Percentiles rank a stretch among this genome's conserved stretches.
Evolutionary conservation across 2,888 invertebrate genomes (phyloP).

Genomic region (Desoria tigrina): DNA sequence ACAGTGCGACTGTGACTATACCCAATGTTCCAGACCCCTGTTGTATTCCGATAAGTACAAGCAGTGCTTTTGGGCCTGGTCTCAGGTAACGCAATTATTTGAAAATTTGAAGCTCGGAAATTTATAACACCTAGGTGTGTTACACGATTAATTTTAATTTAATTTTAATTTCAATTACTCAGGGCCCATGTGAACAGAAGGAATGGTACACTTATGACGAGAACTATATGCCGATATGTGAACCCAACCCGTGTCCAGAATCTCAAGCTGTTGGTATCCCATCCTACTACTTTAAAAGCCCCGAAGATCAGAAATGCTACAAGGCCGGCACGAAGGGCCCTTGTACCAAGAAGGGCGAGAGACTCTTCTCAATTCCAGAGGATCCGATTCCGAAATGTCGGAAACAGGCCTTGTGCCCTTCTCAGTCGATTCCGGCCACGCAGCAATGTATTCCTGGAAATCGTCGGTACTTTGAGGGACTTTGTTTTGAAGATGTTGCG

Average conservation of each 20-base stretch:
- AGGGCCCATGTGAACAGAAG: constrained; percentile 45
- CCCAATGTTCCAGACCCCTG: constrained; percentile 47
- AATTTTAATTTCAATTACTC: not conserved
- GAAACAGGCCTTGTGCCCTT: constrained; percentile 38
- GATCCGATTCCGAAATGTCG: constrained; percentile 51
- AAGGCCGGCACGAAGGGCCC: constrained; percentile 38
- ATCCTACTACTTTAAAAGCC: not conserved
- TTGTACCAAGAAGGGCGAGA: constrained; percentile 37
- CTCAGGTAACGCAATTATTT: constrained; percentile 48
- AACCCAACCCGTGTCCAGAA: constrained; percentile 36
- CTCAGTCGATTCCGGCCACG: constrained; percentile 40
- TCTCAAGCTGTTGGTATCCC: not conserved
- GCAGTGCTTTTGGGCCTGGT: constrained; percentile 50
- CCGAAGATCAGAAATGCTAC: constrained; percentile 43
- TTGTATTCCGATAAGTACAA: constrained; percentile 41
- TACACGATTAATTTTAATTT: not conserved
- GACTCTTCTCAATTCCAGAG: constrained; percentile 35
- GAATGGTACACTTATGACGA: constrained; percentile 49
- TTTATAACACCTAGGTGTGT: not conserved
- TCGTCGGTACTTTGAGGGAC: constrained; percentile 21
- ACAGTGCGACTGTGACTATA: constrained; percentile 51
- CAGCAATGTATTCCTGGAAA: constrained; percentile 50
- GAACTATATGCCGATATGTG: constrained; percentile 35
- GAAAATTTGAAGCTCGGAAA: too few species aligned
- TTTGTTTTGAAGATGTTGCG: not conserved